Evolutionary conservation across 1,140 invertebrate species (phyloP).

Genomic region (Hirudo medicinalis): DNA sequence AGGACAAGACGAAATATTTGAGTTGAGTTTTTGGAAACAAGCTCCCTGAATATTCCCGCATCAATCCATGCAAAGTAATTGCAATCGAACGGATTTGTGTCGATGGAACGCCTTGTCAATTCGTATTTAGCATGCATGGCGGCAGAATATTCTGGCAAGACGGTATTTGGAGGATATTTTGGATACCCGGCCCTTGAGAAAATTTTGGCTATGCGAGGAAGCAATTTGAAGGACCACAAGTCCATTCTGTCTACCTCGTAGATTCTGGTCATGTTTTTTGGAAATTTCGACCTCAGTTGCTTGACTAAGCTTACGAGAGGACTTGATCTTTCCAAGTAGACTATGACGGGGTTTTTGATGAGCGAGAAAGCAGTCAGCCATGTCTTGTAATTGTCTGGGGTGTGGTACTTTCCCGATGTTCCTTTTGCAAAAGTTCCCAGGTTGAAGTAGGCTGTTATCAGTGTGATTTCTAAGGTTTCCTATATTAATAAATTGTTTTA

Average conservation of each 20-base stretch:
- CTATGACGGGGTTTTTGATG: constrained; percentile 2
- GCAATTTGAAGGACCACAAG: constrained; percentile 16
- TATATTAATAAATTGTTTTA: neutral
- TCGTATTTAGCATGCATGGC: constrained; percentile 23
- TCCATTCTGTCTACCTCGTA: neutral
- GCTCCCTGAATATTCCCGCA: constrained; percentile 29
- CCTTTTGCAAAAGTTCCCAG: constrained; percentile 18
- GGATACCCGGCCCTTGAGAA: constrained; percentile 15
- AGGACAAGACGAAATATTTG: constrained; percentile 22
- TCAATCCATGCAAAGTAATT: constrained; percentile 33
- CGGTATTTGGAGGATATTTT: constrained; percentile 29
- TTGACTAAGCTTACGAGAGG: neutral
- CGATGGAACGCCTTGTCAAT: constrained; percentile 25
- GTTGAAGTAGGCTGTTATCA: constrained; percentile 13
- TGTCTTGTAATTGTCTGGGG: neutral
- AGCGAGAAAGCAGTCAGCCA: constrained; percentile 9
- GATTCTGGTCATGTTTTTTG: constrained; percentile 4
- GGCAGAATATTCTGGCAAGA: constrained; percentile 25
- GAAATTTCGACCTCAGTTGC: neutral
- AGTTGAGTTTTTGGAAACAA: constrained; percentile 24
- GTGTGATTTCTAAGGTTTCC: neutral
- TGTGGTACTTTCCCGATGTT: neutral
- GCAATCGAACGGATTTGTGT: constrained; percentile 26
- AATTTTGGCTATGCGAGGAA: constrained; percentile 8
- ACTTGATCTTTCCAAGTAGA: constrained; percentile 7